phyloP scores from a whole-genome alignment of 1,140 invertebrate species.

The Ceratina australensis region DNA sequence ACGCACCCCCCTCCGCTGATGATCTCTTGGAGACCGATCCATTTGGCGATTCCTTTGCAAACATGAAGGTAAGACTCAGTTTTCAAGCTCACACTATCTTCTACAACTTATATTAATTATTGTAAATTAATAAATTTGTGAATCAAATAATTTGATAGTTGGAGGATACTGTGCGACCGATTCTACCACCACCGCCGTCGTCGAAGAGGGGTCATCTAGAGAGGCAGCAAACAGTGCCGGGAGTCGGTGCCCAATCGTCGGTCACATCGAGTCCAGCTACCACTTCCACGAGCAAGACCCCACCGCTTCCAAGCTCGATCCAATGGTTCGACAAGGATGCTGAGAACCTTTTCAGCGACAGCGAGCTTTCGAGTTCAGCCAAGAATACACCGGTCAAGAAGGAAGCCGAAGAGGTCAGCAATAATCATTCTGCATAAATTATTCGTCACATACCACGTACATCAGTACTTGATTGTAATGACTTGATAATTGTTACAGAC shows the following conservation, averaged over 20 bases:
- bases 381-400: constrained; percentile 64
- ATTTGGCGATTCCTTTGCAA: constrained; percentile 90
- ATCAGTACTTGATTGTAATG: too few relatives aligned
- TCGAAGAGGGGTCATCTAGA: constrained; percentile 74
- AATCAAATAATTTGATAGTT: constrained; percentile 49
- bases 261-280: constrained; percentile 74
- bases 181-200: constrained; percentile 84
- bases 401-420: constrained; percentile 70
- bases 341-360: constrained; percentile 78
- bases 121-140: background rate
- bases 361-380: constrained; percentile 67
- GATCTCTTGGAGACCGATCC: constrained; percentile 83
- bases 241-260: constrained; percentile 64
- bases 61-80: constrained; percentile 81
- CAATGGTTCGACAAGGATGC: constrained; percentile 81
- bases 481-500: constrained; percentile 25
- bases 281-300: constrained; percentile 76
- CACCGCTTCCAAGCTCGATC: constrained; percentile 72
- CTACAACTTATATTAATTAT: too few relatives aligned
- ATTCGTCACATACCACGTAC: too few relatives aligned
- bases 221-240: constrained; percentile 73
- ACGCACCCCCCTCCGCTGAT: constrained; percentile 81
- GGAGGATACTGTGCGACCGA: constrained; percentile 77
- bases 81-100: too few relatives aligned
- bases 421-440: background rate